These are phyloP conservation scores for Probosciger aterrimus DNA, from an alignment of 2,113 vertebrate genomes.

Conservation along the genomic window DNA sequence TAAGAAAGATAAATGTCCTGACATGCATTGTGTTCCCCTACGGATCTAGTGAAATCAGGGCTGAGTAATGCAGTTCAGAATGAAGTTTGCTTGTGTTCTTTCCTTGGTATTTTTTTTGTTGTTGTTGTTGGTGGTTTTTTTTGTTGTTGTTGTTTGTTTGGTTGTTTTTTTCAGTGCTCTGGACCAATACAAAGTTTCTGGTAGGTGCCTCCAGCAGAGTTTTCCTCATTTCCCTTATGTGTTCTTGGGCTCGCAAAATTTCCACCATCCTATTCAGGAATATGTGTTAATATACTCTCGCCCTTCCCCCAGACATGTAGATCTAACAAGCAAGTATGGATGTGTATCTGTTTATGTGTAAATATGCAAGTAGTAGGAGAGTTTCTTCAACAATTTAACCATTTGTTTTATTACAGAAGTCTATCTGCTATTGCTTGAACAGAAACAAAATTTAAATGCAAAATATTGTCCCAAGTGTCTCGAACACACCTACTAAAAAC, in stretches of 20 bases:
- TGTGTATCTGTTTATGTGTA: not conserved
- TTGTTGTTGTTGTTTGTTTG: not conserved
- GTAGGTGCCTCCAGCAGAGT: not conserved
- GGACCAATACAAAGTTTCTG: not conserved
- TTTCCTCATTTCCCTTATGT: not conserved
- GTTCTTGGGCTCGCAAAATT: not conserved
- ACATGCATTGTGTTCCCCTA: fast-evolving
- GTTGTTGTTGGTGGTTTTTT: not conserved
- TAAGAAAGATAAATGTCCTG: not conserved
- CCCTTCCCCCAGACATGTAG: not conserved
- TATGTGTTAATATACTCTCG: not conserved
- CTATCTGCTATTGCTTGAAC: not conserved
- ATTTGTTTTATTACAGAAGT: not conserved
- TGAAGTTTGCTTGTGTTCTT: not conserved
- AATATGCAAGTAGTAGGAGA: not conserved
- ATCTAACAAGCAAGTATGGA: not conserved
- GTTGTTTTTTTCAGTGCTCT: not conserved
- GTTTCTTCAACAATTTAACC: not conserved
- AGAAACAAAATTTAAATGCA: not conserved
- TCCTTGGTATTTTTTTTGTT: not conserved
- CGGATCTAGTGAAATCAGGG: not conserved
- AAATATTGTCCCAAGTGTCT: not conserved
- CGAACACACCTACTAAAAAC: not conserved
- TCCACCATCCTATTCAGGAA: not conserved
- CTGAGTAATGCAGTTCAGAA: not conserved